Conservation (phyloP, 23 tunicate genomes). For the Diplosoma virens region DNA sequence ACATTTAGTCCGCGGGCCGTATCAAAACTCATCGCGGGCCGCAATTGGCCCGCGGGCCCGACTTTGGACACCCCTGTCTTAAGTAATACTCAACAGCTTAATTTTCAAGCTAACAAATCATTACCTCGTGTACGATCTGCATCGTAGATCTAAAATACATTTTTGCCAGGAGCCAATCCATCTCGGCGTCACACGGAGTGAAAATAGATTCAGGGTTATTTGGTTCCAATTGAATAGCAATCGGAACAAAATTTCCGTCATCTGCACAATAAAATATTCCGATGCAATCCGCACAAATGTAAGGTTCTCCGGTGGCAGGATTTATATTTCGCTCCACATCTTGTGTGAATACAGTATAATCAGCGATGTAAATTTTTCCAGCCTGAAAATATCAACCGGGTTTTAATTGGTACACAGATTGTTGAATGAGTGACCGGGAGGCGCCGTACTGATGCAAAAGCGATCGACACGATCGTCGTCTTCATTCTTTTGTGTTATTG, state of each 20-base stretch:
- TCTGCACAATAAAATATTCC: slow-evolving; percentile 32
- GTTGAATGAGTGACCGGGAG: too few species aligned
- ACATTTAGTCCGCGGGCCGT: too few species aligned
- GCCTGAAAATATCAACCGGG: background rate
- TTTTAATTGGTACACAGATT: too few species aligned
- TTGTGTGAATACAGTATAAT: slow-evolving; percentile 17
- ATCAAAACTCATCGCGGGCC: too few species aligned
- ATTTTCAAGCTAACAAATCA: too few species aligned
- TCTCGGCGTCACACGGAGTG: slow-evolving; percentile 25
- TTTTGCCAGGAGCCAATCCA: slow-evolving; percentile 63
- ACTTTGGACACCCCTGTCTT: too few species aligned
- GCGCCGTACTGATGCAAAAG: too few species aligned
- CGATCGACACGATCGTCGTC: too few species aligned
- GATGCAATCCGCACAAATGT: slow-evolving; percentile 3
- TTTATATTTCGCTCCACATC: slow-evolving; percentile 33
- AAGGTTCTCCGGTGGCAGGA: slow-evolving; percentile 8
- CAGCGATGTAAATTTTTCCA: slow-evolving; percentile 56
- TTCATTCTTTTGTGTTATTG: too few species aligned
- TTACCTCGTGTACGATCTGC: slow-evolving; percentile 37
- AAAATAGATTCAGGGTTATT: slow-evolving; percentile 35
- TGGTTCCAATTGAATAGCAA: slow-evolving; percentile 45
- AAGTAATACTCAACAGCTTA: too few species aligned
- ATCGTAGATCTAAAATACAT: slow-evolving; percentile 43
- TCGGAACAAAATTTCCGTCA: slow-evolving; percentile 35
- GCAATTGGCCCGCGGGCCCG: too few species aligned